A percentile compares a stretch with the other conserved stretches of the same genome.
These are phyloP conservation scores for Eulemur rufifrons DNA, from an alignment of 2,113 vertebrate species.

Conservation along the genomic window DNA sequence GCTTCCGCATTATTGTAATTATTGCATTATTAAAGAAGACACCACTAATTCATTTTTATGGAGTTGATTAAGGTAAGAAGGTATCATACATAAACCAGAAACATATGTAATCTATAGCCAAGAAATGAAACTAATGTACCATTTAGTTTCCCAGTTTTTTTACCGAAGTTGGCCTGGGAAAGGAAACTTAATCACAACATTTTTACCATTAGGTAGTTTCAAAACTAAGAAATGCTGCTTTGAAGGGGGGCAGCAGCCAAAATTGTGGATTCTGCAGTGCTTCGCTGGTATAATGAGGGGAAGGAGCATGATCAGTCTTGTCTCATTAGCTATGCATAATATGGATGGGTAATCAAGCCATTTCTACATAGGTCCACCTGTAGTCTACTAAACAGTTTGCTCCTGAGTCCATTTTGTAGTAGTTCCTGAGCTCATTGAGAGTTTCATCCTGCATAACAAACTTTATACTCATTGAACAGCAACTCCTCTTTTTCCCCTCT, in stretches of 20 bases:
- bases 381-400: not conserved
- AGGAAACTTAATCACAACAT: not conserved
- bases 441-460: not conserved
- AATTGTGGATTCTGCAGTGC: not conserved
- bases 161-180: not conserved
- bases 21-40: not conserved
- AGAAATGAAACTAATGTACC: not conserved
- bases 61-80: not conserved
- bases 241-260: not conserved
- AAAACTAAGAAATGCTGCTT: not conserved
- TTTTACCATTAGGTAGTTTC: not conserved
- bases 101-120: not conserved
- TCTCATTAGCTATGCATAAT: not conserved
- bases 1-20: constrained; percentile 22
- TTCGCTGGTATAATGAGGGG: not conserved
- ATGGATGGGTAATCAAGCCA: not conserved
- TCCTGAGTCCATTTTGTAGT: not conserved
- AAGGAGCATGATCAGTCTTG: not conserved
- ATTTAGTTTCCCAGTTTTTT: not conserved
- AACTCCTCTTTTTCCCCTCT: not conserved
- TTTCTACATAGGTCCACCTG: not conserved
- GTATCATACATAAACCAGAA: not conserved
- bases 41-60: not conserved
- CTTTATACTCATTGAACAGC: not conserved
- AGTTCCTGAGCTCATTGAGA: not conserved